These are phyloP conservation scores for Acleris holmiana DNA, from an alignment of 2,888 invertebrate species.

Conservation along the genomic window DNA sequence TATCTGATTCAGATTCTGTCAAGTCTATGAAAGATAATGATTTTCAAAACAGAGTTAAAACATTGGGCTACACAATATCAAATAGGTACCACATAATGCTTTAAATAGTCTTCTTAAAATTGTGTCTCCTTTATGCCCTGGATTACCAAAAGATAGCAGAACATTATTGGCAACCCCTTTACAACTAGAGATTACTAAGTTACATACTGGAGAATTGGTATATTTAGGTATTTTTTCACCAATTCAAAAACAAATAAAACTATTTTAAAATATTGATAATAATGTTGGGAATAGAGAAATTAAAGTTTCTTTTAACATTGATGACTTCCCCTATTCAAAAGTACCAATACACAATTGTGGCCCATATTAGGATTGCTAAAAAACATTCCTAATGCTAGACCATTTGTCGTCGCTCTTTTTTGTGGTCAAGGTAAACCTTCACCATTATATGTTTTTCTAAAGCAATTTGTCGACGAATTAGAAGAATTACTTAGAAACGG, in stretches of 20 bases:
- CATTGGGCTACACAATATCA: neutral
- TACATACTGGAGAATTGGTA: slow-evolving; percentile 17
- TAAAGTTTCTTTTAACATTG: slow-evolving; percentile 18
- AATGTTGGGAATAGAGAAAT: slow-evolving; percentile 14
- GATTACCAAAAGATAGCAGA: slow-evolving; percentile 14
- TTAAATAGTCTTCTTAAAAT: no score
- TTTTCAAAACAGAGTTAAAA: slow-evolving; percentile 2
- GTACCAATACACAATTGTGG: slow-evolving; percentile 25
- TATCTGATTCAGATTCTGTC: slow-evolving; percentile 2
- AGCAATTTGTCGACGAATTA: slow-evolving; percentile 18
- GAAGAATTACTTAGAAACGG: slow-evolving; percentile 14
- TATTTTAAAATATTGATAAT: slow-evolving; percentile 3
- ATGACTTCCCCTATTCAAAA: slow-evolving; percentile 26
- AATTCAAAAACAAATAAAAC: slow-evolving; percentile 15
- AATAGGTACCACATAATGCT: neutral
- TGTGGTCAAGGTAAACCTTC: slow-evolving; percentile 19
- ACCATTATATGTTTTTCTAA: slow-evolving; percentile 13
- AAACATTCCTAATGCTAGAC: slow-evolving; percentile 21
- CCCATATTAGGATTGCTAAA: slow-evolving; percentile 25
- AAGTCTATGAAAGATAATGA: neutral
- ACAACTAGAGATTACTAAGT: slow-evolving; percentile 6
- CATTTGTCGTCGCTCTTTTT: slow-evolving; percentile 23
- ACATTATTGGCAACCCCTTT: slow-evolving; percentile 18
- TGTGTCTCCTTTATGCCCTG: neutral
- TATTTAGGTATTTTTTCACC: slow-evolving; percentile 11